These are phyloP conservation scores for Megaceryle alcyon DNA, from an alignment of 2,797 vertebrate species.

Conservation along the genomic window DNA sequence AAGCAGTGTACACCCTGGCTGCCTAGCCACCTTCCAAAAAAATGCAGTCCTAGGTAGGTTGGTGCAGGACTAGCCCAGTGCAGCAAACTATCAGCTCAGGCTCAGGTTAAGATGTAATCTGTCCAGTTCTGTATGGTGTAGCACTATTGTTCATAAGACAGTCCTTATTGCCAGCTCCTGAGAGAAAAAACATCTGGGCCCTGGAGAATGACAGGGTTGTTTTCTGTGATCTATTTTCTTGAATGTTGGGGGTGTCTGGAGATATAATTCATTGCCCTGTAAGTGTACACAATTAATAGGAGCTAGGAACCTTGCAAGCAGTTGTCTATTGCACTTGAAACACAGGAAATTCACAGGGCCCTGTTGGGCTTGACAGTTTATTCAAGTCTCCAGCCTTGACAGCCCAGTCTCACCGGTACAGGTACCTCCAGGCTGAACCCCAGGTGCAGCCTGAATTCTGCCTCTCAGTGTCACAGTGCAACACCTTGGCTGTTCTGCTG, in stretches of 20 bases:
- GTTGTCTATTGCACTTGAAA: background rate
- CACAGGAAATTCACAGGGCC: background rate
- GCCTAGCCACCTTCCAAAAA: background rate
- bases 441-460: background rate
- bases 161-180: background rate
- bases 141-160: background rate
- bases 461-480: background rate
- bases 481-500: background rate
- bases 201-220: fast-evolving
- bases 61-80: background rate
- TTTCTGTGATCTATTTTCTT: background rate
- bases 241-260: background rate
- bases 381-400: background rate
- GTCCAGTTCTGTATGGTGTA: background rate
- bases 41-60: background rate
- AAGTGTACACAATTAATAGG: background rate
- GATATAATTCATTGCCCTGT: background rate
- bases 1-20: background rate
- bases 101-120: background rate
- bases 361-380: background rate
- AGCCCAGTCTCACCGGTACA: background rate
- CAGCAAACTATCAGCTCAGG: background rate
- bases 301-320: background rate
- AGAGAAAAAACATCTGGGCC: background rate
- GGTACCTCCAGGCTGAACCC: background rate